Evolutionary conservation across 1,140 invertebrate genomes (phyloP), one percentile per base, ranked within the genome.

Genomic region (Lysiphlebus fabarum): DNA sequence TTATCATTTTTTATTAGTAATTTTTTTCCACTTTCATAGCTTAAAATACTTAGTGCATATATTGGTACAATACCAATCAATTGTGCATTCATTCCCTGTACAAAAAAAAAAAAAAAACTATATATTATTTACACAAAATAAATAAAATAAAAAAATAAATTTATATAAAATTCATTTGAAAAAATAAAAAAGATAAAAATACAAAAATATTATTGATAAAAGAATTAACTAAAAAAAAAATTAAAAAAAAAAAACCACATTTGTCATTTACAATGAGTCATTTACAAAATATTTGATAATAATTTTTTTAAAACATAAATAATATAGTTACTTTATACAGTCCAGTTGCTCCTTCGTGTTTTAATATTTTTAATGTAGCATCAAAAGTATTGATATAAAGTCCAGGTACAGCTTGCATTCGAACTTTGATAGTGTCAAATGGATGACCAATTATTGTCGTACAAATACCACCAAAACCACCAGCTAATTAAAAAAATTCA

Each of bases 1-100:
- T 85, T 85, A 33, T 84, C 67, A 36, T 7, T 70, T 40, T 61
- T 80, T 17, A 66, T 42, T 82, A 41, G 7, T 7, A 87, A 61
- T 7, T 37, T 78, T 68, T 86, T 85, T 5, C 86, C 86, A 34
- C 89, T 64, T 38, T 84, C 84, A 78, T 83, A 88, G n/a, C 86
- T 86, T 61, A 87, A 80, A 70, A 89, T 90, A 71, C 84, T 87
- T 5, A 89, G 70, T 5, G 87, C 73, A 60, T 74, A 75, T 40
- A 75, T 74, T 17, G 73, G 73, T 17, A 68, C 68, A 17, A 74
- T 67, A 34, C 70, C 72, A 34, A 70, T 62, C 10, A 75, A 63
- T 6, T 72, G 73, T 40, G 72, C 71, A 36, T 47, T 69, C 68
- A 75, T 72, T n/a, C 73, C 73, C 73, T 51, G 11, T 51, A 58